Evolutionary conservation across 1,140 invertebrate genomes (phyloP).

Genomic region (Bombus confusus): DNA sequence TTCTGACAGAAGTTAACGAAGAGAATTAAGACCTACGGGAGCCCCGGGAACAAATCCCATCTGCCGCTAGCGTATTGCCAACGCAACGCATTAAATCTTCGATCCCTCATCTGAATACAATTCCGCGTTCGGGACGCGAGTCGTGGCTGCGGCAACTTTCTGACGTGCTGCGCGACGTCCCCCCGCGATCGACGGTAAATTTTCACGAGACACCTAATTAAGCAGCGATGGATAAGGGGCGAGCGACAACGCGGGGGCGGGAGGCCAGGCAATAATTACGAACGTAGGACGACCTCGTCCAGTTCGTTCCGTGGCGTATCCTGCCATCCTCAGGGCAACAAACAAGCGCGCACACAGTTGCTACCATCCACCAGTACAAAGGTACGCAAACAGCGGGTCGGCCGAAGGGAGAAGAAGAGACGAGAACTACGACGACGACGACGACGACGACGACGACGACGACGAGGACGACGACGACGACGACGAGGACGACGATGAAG

Average conservation of each 20-base stretch:
- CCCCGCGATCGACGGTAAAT: conserved; percentile 48
- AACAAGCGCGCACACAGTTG: conserved; percentile 30
- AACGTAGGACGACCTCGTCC: conserved; percentile 59
- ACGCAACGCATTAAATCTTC: conserved; percentile 21
- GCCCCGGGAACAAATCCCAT: not conserved
- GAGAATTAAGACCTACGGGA: conserved; percentile 5
- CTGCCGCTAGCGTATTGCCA: not conserved
- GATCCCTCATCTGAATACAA: conserved; percentile 44
- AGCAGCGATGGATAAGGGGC: conserved; percentile 60
- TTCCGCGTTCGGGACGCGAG: conserved; percentile 14
- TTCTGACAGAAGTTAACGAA: not conserved
- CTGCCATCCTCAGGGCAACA: conserved; percentile 37
- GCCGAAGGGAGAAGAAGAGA: conserved; percentile 34
- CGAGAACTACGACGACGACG: not conserved
- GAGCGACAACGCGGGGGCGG: conserved; percentile 64
- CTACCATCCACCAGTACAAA: conserved; percentile 20
- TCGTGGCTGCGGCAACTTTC: not conserved
- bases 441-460: not conserved
- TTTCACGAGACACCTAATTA: conserved; percentile 62
- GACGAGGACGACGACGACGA: not conserved
- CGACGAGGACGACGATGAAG: not conserved
- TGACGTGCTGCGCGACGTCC: conserved; percentile 21
- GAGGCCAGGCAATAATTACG: conserved; percentile 68
- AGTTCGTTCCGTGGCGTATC: conserved; percentile 25
- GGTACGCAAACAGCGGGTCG: not conserved